Evolutionary conservation across 1,140 invertebrate species (phyloP).

Genomic region (Drosophila repletoides): DNA sequence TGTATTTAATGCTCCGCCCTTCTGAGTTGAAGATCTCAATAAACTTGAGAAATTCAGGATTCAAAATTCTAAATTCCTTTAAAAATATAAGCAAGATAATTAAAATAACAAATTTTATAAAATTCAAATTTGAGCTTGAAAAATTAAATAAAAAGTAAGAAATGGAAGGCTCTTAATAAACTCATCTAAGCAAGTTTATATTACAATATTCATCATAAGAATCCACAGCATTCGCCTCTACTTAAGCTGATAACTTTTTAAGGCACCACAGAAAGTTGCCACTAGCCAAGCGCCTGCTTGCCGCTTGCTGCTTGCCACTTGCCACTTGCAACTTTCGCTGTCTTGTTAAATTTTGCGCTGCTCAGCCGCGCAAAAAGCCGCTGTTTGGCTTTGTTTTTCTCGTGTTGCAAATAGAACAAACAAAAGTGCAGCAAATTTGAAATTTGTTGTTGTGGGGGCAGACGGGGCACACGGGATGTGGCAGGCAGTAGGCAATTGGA

Average conservation of each 20-base stretch:
- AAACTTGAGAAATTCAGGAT: too few relatives aligned
- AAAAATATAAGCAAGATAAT: too few relatives aligned
- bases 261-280: conserved; percentile 8
- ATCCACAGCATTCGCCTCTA: conserved; percentile 18
- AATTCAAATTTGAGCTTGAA: too few relatives aligned
- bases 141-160: too few relatives aligned
- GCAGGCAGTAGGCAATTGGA: conserved; percentile 28
- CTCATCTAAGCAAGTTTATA: conserved; percentile 11
- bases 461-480: conserved; percentile 1
- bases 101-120: too few relatives aligned
- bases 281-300: conserved; percentile 1
- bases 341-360: conserved; percentile 42
- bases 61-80: too few relatives aligned
- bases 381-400: conserved; percentile 2
- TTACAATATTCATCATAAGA: conserved; percentile 47
- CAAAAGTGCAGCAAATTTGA: conserved; percentile 39
- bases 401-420: conserved; percentile 16
- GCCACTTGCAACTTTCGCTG: conserved; percentile 30
- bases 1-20: too few relatives aligned
- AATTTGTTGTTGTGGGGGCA: conserved; percentile 45
- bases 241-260: conserved; percentile 24
- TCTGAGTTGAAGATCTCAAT: too few relatives aligned
- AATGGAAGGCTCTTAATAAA: conserved; percentile 16
- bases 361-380: conserved; percentile 19
- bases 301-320: conserved; percentile 25